Percentiles rank a stretch among this genome's conserved stretches.
phyloP scores from a whole-genome alignment of 2,113 vertebrate genomes.

The Macheiramphus alcinus region DNA sequence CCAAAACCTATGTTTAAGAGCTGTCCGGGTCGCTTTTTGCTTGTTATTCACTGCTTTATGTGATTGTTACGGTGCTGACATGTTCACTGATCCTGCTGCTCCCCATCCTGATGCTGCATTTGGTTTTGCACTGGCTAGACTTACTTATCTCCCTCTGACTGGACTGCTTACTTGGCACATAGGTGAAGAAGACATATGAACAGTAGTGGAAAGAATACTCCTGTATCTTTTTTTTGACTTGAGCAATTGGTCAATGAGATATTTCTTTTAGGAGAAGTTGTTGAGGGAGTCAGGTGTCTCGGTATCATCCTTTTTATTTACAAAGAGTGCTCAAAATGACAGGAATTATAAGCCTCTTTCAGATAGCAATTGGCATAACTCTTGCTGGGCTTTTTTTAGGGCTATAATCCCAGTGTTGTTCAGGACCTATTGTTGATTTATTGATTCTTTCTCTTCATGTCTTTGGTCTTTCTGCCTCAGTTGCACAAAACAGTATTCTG shows the following conservation, averaged over 20 bases:
- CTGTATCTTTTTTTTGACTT: neutral
- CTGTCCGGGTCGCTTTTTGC: neutral
- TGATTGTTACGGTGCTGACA: neutral
- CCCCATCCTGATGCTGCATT: neutral
- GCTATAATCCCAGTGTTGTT: neutral
- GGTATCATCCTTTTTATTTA: neutral
- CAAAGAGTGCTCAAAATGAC: neutral
- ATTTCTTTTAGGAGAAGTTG: neutral
- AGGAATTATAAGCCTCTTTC: neutral
- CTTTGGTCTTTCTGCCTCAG: neutral
- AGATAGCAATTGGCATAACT: neutral
- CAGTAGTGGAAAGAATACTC: neutral
- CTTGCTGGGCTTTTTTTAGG: neutral
- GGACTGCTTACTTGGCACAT: neutral
- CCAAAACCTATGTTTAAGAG: neutral
- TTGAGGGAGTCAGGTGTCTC: neutral
- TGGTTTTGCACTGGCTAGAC: neutral
- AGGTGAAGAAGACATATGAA: neutral
- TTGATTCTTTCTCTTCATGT: neutral
- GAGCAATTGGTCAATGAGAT: neutral
- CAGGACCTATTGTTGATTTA: neutral
- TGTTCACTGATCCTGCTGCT: neutral
- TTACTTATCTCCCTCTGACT: neutral
- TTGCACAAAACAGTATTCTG: neutral
- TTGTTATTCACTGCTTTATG: neutral